Base-by-base conservation (phyloP, 1,140 invertebrate genomes). In the Adoxophyes honmai region DNA sequence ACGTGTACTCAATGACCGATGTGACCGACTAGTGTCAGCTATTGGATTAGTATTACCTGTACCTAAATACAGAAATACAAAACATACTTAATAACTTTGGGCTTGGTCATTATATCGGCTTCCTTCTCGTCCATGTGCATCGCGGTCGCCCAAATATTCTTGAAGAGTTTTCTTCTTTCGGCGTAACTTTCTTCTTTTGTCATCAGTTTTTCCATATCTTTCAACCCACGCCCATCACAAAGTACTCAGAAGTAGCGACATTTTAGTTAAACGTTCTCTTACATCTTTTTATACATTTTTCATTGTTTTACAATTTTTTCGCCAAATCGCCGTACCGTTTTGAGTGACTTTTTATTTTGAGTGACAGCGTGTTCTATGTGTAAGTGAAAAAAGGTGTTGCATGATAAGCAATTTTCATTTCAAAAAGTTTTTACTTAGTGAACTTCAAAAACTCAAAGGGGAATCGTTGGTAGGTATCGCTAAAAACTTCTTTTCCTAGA, bases 1-100 rank as follows among this genome's bases (percentile, higher is more conserved):
- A n/a, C n/a, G n/a, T n/a, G n/a, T n/a, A n/a, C n/a, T n/a, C n/a
- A n/a, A n/a, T n/a, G n/a, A n/a, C n/a, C n/a, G n/a, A n/a, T n/a
- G n/a, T n/a, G n/a, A n/a, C n/a, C n/a, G n/a, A n/a, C n/a, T n/a
- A n/a, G n/a, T n/a, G n/a, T n/a, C n/a, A n/a, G n/a, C n/a, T n/a
- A n/a, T n/a, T n/a, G n/a, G n/a, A n/a, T n/a, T n/a, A n/a, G n/a
- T n/a, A n/a, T n/a, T n/a, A n/a, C n/a, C n/a, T n/a, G n/a, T n/a
- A n/a, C n/a, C n/a, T n/a, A n/a, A n/a, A n/a, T n/a, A n/a, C n/a
- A n/a, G n/a, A n/a, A n/a, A n/a, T n/a, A n/a, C n/a, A 28, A 4
- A 10, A 56, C 66, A 56, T 71, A 81, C 83, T 83, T 86, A 21
- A 86, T 85, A 53, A 86, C 75, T 77, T 77, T 86, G 14, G 74